Base-by-base conservation (phyloP, 2,797 vertebrate genomes). In the Lerista edwardsae region DNA sequence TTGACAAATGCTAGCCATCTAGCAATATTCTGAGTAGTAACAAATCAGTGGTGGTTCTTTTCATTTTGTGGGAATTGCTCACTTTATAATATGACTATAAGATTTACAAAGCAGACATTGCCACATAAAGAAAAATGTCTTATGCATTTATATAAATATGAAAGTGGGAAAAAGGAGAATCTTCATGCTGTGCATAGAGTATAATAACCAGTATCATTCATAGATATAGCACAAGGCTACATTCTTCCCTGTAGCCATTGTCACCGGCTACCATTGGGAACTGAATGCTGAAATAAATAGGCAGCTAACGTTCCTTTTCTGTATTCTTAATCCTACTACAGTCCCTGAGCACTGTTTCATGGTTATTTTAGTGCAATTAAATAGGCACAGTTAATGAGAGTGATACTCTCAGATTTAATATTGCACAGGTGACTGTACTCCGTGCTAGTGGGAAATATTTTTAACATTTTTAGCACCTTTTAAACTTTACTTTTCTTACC, bases 401-500 rank as follows among this genome's bases (percentile, higher is more conserved):
- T 21, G 61, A 57, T 85, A n/a, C 61, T 19, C 19, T 83, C 80
- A 89, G 41, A 27, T 85, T 44, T 83, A 79, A 89, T 86, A 79
- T 74, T 29, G 36, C 72, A 44, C 57, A 89, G 36, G n/a, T 74
- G 83, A 29, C 81, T 87, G 41, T 79, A 29, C 73, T 74, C 17
- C 23, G 10, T 0, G 19, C 27, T 75, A 84, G 80, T 89, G 74
- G 87, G 68, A 67, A 78, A 47, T 67, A 27, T n/a, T 25, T 90
- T 86, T 79, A 75, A 80, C 62, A 19, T 12, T 59, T 44, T n/a
- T 92, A 90, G 84, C 72, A 92, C 79, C 75, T 67, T 7, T n/a
- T 88, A 64, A 85, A 76, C 31, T 34, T 57, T 72, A 76, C 65
- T 78, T 82, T 90, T 78, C 41, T 72, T 79, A 55, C 57, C 80